Conservation (phyloP, 2,888 invertebrate species). For the Habrosyne pyritoides region DNA sequence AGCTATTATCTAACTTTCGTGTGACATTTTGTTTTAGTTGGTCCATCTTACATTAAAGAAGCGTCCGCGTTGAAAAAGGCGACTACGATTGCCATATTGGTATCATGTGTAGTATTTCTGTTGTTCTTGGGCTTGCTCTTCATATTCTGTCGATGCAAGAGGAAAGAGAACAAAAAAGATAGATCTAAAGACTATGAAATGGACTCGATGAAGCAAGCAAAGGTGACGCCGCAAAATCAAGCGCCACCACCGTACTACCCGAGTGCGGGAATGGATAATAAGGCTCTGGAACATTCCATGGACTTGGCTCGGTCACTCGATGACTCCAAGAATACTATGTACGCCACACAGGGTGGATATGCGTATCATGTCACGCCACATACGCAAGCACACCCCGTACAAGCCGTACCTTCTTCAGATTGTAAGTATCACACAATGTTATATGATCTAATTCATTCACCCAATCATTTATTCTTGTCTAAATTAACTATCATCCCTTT, state of each 20-base stretch:
- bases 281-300: constrained; percentile 94
- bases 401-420: constrained; percentile 90
- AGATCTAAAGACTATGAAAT: constrained; percentile 95
- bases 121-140: constrained; percentile 89
- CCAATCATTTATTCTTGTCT: constrained; percentile 3
- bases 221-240: constrained; percentile 93
- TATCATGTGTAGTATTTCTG: constrained; percentile 84
- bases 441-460: not conserved
- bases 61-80: constrained; percentile 90
- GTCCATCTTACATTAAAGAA: constrained; percentile 91
- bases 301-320: constrained; percentile 92
- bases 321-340: constrained; percentile 93
- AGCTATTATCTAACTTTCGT: too few species aligned
- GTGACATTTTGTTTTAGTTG: constrained; percentile 86
- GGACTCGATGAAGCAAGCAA: constrained; percentile 93
- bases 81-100: constrained; percentile 71
- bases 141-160: constrained; percentile 93
- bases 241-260: constrained; percentile 96
- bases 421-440: constrained; percentile 84
- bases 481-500: constrained; percentile 8
- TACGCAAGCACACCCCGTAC: constrained; percentile 83
- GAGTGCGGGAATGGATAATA: constrained; percentile 93
- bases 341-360: constrained; percentile 93
- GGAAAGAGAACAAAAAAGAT: constrained; percentile 91
- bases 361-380: constrained; percentile 91